These are phyloP conservation scores for Plestiodon gilberti DNA, from an alignment of 2,113 vertebrate species.

Conservation along the genomic window DNA sequence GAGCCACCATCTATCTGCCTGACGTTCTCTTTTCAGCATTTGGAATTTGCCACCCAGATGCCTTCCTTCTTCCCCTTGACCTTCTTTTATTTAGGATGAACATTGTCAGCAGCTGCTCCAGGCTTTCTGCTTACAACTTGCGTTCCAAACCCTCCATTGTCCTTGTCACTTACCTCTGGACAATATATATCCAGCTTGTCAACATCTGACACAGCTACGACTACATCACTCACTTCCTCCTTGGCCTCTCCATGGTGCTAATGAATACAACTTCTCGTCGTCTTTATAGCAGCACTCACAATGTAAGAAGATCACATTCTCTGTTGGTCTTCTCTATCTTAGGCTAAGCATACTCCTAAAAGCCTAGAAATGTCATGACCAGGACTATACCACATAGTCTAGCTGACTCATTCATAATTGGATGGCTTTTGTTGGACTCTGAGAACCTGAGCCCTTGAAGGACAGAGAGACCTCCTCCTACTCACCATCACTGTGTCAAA, in stretches of 20 bases:
- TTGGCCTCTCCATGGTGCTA: neutral
- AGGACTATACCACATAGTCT: neutral
- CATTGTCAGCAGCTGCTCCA: neutral
- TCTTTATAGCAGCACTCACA: neutral
- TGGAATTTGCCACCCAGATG: neutral
- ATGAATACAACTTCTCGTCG: neutral
- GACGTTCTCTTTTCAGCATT: neutral
- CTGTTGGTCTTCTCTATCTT: neutral
- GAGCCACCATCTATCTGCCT: neutral
- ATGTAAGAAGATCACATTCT: neutral
- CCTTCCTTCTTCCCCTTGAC: neutral
- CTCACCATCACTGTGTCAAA: neutral
- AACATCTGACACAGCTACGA: neutral
- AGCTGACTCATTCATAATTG: neutral
- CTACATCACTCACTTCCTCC: neutral
- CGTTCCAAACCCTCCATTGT: neutral
- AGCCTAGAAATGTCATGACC: neutral
- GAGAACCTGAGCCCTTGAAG: too few species aligned
- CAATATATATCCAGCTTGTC: neutral
- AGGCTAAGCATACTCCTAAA: neutral
- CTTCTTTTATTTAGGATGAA: neutral
- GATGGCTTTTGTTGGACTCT: neutral
- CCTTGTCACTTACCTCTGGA: neutral
- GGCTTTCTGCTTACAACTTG: too few species aligned
- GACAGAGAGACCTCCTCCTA: neutral